phyloP scores from a whole-genome alignment of 2,113 vertebrate species.

The Bettongia penicillata region DNA sequence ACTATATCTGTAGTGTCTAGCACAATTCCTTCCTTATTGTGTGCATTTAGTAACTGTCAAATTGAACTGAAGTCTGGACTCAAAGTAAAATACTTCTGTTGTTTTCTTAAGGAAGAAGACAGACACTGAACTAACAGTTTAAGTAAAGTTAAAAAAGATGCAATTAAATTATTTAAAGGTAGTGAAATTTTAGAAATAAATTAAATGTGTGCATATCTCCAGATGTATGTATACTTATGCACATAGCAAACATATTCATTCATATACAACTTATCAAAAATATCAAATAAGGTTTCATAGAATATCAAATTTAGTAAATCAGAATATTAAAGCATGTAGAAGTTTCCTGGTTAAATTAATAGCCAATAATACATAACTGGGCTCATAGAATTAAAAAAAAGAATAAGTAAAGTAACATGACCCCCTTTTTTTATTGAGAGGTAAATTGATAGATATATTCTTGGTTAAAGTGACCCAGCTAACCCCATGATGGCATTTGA shows the following conservation, averaged over 20 bases:
- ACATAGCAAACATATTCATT: neutral
- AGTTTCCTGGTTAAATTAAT: neutral
- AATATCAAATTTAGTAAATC: neutral
- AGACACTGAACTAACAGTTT: neutral
- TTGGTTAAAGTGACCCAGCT: slow-evolving; percentile 2
- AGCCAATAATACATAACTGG: neutral
- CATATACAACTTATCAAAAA: neutral
- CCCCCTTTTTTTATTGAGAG: neutral
- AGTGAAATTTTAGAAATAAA: neutral
- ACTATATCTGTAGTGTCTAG: neutral
- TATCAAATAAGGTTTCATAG: neutral
- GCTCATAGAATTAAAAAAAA: neutral
- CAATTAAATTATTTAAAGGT: neutral
- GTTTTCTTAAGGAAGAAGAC: neutral
- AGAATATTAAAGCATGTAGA: neutral
- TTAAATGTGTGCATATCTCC: neutral
- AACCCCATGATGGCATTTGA: slow-evolving; percentile 20
- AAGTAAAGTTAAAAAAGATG: neutral
- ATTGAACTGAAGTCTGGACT: neutral
- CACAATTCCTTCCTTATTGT: neutral
- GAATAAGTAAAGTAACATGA: neutral
- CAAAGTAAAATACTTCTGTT: neutral
- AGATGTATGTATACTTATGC: neutral
- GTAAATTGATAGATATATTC: neutral
- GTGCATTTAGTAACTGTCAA: neutral